Conservation (phyloP, 2,888 invertebrate genomes). For the Heteromyza rotundicornis region DNA sequence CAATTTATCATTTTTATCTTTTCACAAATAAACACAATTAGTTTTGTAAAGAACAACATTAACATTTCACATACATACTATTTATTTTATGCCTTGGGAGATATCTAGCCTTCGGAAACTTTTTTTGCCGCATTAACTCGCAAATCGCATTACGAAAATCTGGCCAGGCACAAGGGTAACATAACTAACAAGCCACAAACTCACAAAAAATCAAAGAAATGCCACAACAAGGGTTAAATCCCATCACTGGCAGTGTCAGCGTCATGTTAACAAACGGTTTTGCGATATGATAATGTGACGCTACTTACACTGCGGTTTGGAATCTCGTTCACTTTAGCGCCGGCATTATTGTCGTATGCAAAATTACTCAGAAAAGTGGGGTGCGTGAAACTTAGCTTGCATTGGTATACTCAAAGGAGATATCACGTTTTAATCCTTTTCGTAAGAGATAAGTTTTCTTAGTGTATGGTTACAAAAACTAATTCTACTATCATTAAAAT, state of each 20-base stretch:
- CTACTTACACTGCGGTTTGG: not conserved
- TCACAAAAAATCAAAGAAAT: not conserved
- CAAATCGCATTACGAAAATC: not conserved
- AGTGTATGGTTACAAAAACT: too few species aligned
- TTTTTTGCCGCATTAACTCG: not conserved
- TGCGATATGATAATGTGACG: too few species aligned
- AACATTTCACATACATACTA: too few species aligned
- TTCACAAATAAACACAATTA: too few species aligned
- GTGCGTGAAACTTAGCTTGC: too few species aligned
- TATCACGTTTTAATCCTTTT: too few species aligned
- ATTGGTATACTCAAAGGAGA: too few species aligned
- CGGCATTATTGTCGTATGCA: not conserved
- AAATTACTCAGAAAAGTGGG: not conserved
- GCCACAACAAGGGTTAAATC: not conserved
- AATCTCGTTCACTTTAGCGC: not conserved
- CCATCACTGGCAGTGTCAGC: not conserved
- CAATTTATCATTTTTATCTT: too few species aligned
- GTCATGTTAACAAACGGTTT: too few species aligned
- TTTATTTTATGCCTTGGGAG: not conserved
- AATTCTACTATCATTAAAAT: too few species aligned
- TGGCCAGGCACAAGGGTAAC: not conserved
- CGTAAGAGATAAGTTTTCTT: too few species aligned
- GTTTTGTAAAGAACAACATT: too few species aligned
- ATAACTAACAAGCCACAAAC: not conserved
- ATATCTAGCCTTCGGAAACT: not conserved